Evolutionary conservation across 2,888 invertebrate species (phyloP).

Genomic region (Hipparchia sbordonii): DNA sequence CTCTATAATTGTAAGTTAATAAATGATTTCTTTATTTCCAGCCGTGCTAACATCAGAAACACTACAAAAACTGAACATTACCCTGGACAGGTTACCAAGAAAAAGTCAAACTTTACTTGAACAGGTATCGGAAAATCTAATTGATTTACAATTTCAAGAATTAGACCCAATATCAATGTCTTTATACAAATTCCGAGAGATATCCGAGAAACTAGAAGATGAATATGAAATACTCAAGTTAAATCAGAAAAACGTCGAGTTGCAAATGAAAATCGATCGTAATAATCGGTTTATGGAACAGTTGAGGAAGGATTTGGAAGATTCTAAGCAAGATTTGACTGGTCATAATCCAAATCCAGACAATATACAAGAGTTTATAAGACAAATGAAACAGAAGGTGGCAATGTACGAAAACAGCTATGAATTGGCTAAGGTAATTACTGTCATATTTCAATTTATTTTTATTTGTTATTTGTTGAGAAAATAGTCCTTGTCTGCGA

Average conservation of each 20-base stretch:
- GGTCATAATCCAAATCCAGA: conserved; percentile 61
- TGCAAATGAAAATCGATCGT: conserved; percentile 65
- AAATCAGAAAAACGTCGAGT: conserved; percentile 61
- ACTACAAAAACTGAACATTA: conserved; percentile 60
- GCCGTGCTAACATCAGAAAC: conserved; percentile 58
- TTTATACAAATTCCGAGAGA: conserved; percentile 54
- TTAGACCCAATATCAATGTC: conserved; percentile 63
- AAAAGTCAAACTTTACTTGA: conserved; percentile 61
- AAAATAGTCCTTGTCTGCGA: too few relatives aligned
- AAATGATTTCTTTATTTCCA: conserved; percentile 44
- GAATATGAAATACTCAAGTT: conserved; percentile 68
- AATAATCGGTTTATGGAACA: conserved; percentile 62
- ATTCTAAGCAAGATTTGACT: conserved; percentile 55
- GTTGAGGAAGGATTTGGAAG: conserved; percentile 59
- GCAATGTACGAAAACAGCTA: conserved; percentile 69
- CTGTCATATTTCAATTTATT: conserved; percentile 47
- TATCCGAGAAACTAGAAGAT: conserved; percentile 56
- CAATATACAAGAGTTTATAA: conserved; percentile 63
- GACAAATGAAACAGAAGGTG: conserved; percentile 68
- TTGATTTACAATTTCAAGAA: conserved; percentile 48
- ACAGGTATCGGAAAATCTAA: conserved; percentile 52
- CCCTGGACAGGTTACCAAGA: conserved; percentile 62
- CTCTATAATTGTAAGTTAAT: too few relatives aligned
- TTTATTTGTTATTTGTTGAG: too few relatives aligned
- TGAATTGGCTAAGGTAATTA: conserved; percentile 63